A percentile compares a stretch with the other conserved stretches of the same genome.
Evolutionary conservation across 1,140 invertebrate genomes (phyloP).

Genomic region (Bombus huntii): DNA sequence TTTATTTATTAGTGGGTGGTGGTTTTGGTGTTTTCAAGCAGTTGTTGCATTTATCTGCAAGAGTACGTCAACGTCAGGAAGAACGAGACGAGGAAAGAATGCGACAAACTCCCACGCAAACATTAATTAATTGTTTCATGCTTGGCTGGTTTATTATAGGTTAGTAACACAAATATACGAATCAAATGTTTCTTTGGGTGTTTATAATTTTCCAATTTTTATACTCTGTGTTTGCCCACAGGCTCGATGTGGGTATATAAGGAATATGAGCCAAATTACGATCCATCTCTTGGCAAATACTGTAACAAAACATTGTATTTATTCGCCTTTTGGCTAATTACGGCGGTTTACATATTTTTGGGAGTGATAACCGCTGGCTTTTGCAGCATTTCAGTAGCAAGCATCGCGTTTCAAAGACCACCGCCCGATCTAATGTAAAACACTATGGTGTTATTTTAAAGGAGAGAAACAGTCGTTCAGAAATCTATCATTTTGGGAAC

Average conservation of each 20-base stretch:
- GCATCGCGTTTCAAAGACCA: constrained; percentile 80
- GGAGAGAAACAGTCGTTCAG: constrained; percentile 15
- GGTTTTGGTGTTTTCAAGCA: constrained; percentile 86
- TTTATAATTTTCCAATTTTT: not conserved
- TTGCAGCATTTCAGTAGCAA: constrained; percentile 84
- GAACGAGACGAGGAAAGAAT: constrained; percentile 84
- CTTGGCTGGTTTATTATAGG: constrained; percentile 87
- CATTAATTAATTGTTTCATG: constrained; percentile 86
- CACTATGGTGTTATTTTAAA: not conserved
- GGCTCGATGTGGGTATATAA: constrained; percentile 87
- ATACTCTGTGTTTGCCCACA: constrained; percentile 58
- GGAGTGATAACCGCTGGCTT: constrained; percentile 83
- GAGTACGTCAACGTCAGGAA: constrained; percentile 82
- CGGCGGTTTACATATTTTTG: constrained; percentile 84
- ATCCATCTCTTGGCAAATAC: constrained; percentile 82
- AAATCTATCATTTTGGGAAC: constrained; percentile 50
- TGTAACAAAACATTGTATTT: constrained; percentile 87
- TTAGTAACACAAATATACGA: constrained; percentile 67
- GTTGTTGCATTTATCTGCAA: constrained; percentile 83
- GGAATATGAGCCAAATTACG: constrained; percentile 86
- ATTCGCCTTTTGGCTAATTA: constrained; percentile 88
- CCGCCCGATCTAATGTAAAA: constrained; percentile 70
- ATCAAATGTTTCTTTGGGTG: not conserved
- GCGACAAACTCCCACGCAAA: constrained; percentile 84
- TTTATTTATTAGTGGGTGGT: constrained; percentile 88